Conservation (phyloP, 30 jellyfish, hydroid and myxozoan genomes). For the Turritopsis rubra region DNA sequence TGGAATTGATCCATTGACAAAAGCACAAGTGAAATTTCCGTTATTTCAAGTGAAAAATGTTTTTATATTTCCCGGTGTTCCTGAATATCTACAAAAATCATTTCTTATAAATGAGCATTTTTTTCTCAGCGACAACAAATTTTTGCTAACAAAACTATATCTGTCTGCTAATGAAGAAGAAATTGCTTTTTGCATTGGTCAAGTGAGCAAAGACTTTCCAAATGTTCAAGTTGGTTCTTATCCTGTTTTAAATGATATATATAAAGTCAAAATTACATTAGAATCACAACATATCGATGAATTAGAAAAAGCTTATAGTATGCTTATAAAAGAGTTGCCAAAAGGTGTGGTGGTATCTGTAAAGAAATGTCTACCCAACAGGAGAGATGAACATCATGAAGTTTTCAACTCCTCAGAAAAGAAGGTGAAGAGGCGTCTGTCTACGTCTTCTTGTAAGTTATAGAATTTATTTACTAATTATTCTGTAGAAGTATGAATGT, state of each 20-base stretch:
- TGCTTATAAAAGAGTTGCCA: conserved; percentile 51
- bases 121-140: conserved; percentile 35
- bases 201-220: conserved; percentile 32
- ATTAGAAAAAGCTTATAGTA: conserved; percentile 49
- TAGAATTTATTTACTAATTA: too few relatives aligned
- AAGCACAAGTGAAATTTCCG: conserved; percentile 40
- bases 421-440: not conserved
- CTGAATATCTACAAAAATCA: conserved; percentile 59
- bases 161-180: conserved; percentile 56
- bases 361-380: conserved; percentile 66
- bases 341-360: conserved; percentile 38
- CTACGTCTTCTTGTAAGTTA: not conserved
- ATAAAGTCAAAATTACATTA: conserved; percentile 71
- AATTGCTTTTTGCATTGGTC: conserved; percentile 48
- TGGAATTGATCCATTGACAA: conserved; percentile 26
- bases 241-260: conserved; percentile 49
- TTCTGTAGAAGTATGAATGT: too few relatives aligned
- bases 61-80: conserved; percentile 82
- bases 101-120: conserved; percentile 39
- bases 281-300: conserved; percentile 50
- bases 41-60: conserved; percentile 48
- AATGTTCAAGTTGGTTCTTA: conserved; percentile 77
- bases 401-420: conserved; percentile 33
- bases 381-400: conserved; percentile 53
- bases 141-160: conserved; percentile 54